Base-by-base conservation (phyloP, 2,113 vertebrate genomes). In the Equus przewalskii region DNA sequence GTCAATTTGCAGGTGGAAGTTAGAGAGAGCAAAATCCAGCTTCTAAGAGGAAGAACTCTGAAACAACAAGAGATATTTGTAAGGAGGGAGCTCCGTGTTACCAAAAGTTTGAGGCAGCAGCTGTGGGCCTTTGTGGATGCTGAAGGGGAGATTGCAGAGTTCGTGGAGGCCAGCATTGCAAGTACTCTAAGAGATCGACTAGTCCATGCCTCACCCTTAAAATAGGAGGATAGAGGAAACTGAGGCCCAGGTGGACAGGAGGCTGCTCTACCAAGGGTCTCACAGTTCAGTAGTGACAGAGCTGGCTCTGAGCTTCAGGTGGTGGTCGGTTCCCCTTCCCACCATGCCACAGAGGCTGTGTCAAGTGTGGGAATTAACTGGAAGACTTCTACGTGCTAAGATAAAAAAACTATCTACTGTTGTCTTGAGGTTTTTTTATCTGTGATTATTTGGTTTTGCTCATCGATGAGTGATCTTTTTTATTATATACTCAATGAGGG, bases 21-120 rank as follows among this genome's bases (percentile, higher is more conserved):
- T 69, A 75, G 70, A 89, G 86, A 97, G 56, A 84, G 56, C 75
- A 51, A 78, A 60, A 54, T 75, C 76, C 64, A 54, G 28, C 22
- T 60, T 36, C 73, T 60, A n/a, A 44, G 72, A 95, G 24, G 8
- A 64, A 51, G 11, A 87, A 60, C 22, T 49, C 62, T 41, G 44
- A 72, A 65, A 58, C 28, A 85, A 19, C 11, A 1, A 3, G 21
- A 69, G 54, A 80, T 36, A 56, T 33, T 86, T 81, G 2, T 13
- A 87, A 76, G 36, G 19, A n/a, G 33, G 41, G 30, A 51, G 30
- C 26, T 49, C 58, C 14, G 44, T 60, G 60, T 51, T 51, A 36
- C 5, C 7, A 30, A 76, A 91, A 76, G 51, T 7, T 33, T 58
- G 67, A 82, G 11, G 26, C 11, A 41, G 44, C 72, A 41, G 24